Conservation (phyloP, 2,888 invertebrate species). For the Nomada fabriciana region DNA sequence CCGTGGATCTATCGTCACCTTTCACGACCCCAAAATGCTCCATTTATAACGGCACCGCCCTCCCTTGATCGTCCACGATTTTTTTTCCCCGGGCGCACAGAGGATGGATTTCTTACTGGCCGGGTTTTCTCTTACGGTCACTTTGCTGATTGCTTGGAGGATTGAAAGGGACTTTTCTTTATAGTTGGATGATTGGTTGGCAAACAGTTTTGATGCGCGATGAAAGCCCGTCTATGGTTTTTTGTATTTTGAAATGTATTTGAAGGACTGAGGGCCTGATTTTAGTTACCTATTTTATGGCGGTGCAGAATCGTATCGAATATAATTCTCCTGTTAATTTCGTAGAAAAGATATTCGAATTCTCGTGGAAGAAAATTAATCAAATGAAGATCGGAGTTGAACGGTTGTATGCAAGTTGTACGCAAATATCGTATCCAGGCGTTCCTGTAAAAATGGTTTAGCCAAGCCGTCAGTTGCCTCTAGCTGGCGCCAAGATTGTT, state of each 20-base stretch:
- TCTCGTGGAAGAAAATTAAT: too few relatives aligned
- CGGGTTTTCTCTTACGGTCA: constrained; percentile 43
- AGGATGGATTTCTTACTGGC: constrained; percentile 45
- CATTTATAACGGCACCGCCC: constrained; percentile 64
- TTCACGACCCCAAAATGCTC: constrained; percentile 62
- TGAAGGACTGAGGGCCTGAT: too few relatives aligned
- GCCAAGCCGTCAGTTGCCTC: constrained; percentile 46
- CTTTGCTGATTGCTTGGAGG: constrained; percentile 33
- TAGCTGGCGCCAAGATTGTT: constrained; percentile 55
- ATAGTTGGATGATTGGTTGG: constrained; percentile 2
- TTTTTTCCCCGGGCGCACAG: constrained; percentile 37
- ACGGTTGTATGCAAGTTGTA: constrained; percentile 15
- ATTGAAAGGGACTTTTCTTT: background rate
- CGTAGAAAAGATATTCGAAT: too few relatives aligned
- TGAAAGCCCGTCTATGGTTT: background rate
- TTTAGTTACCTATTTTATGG: too few relatives aligned
- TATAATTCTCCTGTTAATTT: too few relatives aligned
- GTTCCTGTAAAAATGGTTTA: constrained; percentile 47
- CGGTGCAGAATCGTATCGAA: too few relatives aligned
- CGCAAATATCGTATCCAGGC: constrained; percentile 36
- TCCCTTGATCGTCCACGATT: constrained; percentile 46
- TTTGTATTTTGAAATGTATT: background rate
- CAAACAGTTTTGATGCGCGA: background rate
- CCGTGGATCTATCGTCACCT: constrained; percentile 67
- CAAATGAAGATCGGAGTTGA: too few relatives aligned